phyloP scores from a whole-genome alignment of 2,888 invertebrate genomes.

The Pediacus dermestoides region DNA sequence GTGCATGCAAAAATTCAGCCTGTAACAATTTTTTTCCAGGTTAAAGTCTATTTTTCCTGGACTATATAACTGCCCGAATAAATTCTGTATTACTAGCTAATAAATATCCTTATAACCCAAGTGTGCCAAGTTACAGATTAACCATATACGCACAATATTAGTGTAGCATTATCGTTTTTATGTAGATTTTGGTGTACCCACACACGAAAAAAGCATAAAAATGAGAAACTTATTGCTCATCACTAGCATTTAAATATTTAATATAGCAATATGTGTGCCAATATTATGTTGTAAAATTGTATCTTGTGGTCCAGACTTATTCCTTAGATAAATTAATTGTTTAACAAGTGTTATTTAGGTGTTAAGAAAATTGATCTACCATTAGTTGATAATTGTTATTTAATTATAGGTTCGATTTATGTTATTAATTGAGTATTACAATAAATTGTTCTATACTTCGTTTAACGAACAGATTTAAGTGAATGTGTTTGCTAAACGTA shows the following conservation, averaged over 20 bases:
- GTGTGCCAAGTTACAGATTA: slow-evolving; percentile 5
- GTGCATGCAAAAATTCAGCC: no score
- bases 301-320: slow-evolving; percentile 6
- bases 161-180: neutral
- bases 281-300: slow-evolving; percentile 16
- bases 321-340: slow-evolving; percentile 3
- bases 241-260: slow-evolving; percentile 8
- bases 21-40: no score
- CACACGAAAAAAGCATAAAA: slow-evolving; percentile 2
- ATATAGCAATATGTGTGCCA: slow-evolving; percentile 31
- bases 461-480: no score
- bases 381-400: slow-evolving; percentile 3
- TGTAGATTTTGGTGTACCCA: slow-evolving; percentile 5
- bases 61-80: no score
- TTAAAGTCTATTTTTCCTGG: no score
- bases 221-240: slow-evolving; percentile 5
- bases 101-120: no score
- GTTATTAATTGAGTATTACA: no score
- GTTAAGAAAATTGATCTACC: slow-evolving; percentile 6
- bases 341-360: slow-evolving; percentile 9
- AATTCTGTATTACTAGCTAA: no score
- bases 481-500: no score
- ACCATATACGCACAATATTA: slow-evolving; percentile 8
- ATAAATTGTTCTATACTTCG: no score
- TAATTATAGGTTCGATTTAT: slow-evolving; percentile 8